A percentile compares a stretch with the other conserved stretches of the same genome.
Evolutionary conservation across 2,797 vertebrate genomes (phyloP).

Genomic region (Tenualosa ilisha): DNA sequence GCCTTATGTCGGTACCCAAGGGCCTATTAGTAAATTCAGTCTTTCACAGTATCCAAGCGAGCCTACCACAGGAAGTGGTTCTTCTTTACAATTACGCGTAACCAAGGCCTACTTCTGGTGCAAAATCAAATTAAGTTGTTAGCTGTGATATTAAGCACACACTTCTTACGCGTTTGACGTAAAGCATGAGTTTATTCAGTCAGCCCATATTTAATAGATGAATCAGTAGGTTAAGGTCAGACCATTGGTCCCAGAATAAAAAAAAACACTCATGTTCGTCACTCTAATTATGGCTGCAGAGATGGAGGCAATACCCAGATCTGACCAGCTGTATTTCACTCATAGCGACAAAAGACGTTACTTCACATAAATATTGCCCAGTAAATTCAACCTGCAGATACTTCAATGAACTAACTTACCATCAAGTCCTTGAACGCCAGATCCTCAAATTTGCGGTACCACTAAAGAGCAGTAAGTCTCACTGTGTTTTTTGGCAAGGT

Average conservation of each 20-base stretch:
- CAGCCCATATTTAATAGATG: not conserved
- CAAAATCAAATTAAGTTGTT: not conserved
- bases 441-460: too few species aligned
- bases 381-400: too few species aligned
- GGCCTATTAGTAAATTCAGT: too few species aligned
- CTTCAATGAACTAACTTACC: too few species aligned
- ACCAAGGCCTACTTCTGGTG: not conserved
- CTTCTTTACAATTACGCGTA: not conserved
- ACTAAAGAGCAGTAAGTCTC: too few species aligned
- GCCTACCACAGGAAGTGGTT: not conserved
- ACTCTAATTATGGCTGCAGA: not conserved
- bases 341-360: not conserved
- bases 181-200: not conserved
- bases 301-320: not conserved
- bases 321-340: not conserved
- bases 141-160: not conserved
- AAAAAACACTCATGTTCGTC: not conserved
- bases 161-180: not conserved
- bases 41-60: too few species aligned
- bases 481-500: too few species aligned
- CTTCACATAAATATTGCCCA: too few species aligned
- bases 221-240: not conserved
- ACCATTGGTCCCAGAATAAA: not conserved
- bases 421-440: not conserved
- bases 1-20: too few species aligned